phyloP scores from a whole-genome alignment of 2,113 vertebrate genomes.

The Grantiella picta region DNA sequence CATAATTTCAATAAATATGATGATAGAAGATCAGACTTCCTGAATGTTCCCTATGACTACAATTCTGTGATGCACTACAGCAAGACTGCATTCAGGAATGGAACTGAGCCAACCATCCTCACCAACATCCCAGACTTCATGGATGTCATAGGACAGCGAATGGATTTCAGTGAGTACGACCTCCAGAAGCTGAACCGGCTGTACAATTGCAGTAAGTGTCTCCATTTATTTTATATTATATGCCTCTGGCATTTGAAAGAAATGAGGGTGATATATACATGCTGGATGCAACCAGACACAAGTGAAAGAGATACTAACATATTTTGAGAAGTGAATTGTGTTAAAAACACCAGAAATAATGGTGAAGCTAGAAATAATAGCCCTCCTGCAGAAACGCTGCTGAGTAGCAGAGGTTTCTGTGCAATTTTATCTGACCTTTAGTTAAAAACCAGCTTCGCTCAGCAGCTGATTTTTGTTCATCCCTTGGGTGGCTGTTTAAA shows the following conservation, averaged over 20 bases:
- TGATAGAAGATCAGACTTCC: constrained; percentile 70
- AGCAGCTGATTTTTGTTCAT: constrained; percentile 13
- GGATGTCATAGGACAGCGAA: constrained; percentile 88
- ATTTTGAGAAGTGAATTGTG: not conserved
- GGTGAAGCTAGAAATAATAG: not conserved
- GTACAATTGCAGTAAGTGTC: constrained; percentile 88
- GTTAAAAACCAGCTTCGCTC: not conserved
- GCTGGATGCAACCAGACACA: not conserved
- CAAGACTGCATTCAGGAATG: constrained; percentile 82
- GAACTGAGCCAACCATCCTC: constrained; percentile 83
- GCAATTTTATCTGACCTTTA: constrained; percentile 34
- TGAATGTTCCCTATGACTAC: constrained; percentile 89
- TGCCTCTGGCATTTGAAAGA: not conserved
- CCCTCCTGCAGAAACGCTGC: not conserved
- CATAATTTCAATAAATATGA: constrained; percentile 80
- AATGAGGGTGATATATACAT: not conserved
- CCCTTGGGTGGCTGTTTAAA: constrained; percentile 9
- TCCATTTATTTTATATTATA: not conserved
- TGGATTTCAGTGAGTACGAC: constrained; percentile 93
- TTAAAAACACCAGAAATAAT: not conserved
- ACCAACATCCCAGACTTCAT: constrained; percentile 86
- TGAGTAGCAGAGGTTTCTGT: not conserved
- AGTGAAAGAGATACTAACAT: not conserved
- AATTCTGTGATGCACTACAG: constrained; percentile 91
- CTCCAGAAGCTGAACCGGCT: constrained; percentile 84